Evolutionary conservation across 1,140 invertebrate genomes (phyloP), one percentile per base, ranked within the genome.

Genomic region (Caenorhabditis inopinata): DNA sequence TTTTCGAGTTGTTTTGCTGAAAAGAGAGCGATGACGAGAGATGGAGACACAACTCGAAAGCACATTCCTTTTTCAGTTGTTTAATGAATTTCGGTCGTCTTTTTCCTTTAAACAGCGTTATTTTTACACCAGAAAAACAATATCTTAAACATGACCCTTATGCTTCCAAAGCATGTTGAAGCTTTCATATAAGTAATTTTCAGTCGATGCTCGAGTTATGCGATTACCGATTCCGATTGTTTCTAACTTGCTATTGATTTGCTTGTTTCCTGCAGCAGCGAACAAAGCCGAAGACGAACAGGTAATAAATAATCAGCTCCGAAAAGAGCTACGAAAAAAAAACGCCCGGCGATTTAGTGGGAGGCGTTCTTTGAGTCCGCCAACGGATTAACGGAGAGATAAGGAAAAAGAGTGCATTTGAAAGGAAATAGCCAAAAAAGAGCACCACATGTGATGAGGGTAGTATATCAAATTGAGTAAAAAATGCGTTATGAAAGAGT

Each of bases 171-270:
- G n/a, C 5, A 42, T 7, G 14, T 68, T 42, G 25, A 9, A 38
- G 21, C 35, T 12, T 38, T 58, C 27, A 32, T 51, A 7, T 25
- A 21, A 51, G 18, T 12, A 32, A 18, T 68, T 68, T 68, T 11
- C 58, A 68, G 58, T 42, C 58, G 58, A 68, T 68, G 58, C 58
- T 38, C 32, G 58, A 68, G 27, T 12, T 42, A 68, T 68, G 58
- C 58, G 58, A 68, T 68, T 68, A 1, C 32, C 32, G 38, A 14
- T n/a, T n/a, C n/a, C 38, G 32, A 68, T 42, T 18, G 38, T 21
- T n/a, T 12, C 9, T 12, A 18, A 38, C 2, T 12, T 38, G 58
- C 32, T 68, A 11, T 11, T 32, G 51, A 38, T 42, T 23, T 68
- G 32, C n/a, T 4, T 68, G 58, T 18, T 68, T n/a, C 2, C n/a